These are phyloP conservation scores for Plebejus melissa DNA, from an alignment of 2,888 invertebrate genomes.

Conservation along the genomic window DNA sequence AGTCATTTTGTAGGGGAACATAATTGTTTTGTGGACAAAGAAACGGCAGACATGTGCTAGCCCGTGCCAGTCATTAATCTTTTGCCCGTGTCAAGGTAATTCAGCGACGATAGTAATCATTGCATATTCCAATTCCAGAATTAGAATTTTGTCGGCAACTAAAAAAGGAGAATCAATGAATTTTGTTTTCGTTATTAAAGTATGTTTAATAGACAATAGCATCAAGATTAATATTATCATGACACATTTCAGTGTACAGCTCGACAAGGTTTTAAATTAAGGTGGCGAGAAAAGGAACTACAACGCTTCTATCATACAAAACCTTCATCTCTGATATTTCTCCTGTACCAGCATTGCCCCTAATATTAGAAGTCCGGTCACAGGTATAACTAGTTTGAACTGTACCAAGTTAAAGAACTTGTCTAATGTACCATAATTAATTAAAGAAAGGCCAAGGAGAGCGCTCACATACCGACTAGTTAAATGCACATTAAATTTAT, in stretches of 20 bases:
- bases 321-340: no score
- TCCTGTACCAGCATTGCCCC: no score
- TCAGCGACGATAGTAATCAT: not conserved
- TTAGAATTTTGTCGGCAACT: not conserved
- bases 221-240: no score
- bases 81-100: constrained; percentile 7
- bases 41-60: not conserved
- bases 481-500: not conserved
- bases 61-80: not conserved
- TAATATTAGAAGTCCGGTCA: no score
- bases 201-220: no score
- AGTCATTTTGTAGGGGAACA: constrained; percentile 5
- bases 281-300: no score
- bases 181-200: not conserved
- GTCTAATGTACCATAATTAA: not conserved
- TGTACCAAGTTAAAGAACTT: no score
- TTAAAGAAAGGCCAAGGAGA: not conserved
- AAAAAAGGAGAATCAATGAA: not conserved
- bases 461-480: not conserved
- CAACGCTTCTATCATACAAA: no score
- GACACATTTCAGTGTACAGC: no score
- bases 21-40: constrained; percentile 7
- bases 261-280: no score
- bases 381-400: no score
- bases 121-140: not conserved